A percentile compares a stretch with the other conserved stretches of the same genome.
phyloP scores from a whole-genome alignment of 1,140 invertebrate genomes.

The Bactericera cockerelli region DNA sequence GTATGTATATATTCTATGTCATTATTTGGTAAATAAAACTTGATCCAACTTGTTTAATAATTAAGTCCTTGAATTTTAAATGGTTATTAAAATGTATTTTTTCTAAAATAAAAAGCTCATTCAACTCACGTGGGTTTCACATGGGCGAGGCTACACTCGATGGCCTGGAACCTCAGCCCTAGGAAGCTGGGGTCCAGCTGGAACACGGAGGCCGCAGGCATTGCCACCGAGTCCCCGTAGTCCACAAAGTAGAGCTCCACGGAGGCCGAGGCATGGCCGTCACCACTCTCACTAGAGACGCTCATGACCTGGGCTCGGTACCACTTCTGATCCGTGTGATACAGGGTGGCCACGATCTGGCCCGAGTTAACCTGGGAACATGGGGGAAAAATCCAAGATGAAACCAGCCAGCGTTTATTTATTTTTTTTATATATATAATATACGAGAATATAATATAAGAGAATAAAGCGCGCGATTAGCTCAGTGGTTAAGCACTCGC shows the following conservation, averaged over 20 bases:
- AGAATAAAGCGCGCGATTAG: too few species aligned
- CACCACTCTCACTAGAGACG: constrained; percentile 30
- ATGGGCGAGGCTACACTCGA: constrained; percentile 60
- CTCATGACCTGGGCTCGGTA: constrained; percentile 39
- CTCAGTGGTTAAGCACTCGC: too few species aligned
- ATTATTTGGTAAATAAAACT: too few species aligned
- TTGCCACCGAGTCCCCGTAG: constrained; percentile 56
- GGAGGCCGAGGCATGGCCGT: constrained; percentile 35
- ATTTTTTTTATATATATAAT: too few species aligned
- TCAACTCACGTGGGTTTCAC: constrained; percentile 39
- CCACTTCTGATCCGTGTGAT: constrained; percentile 58
- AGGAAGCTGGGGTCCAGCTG: constrained; percentile 57
- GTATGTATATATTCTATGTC: too few species aligned
- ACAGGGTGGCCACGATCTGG: constrained; percentile 62
- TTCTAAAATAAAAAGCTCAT: background rate
- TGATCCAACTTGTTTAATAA: too few species aligned
- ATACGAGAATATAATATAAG: too few species aligned
- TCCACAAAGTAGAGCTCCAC: constrained; percentile 61
- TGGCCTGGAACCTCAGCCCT: constrained; percentile 52
- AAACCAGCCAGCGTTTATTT: too few species aligned
- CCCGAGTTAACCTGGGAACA: constrained; percentile 38
- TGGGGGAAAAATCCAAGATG: background rate
- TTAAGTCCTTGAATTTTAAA: too few species aligned
- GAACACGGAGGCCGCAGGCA: constrained; percentile 41
- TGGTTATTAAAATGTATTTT: too few species aligned